A percentile compares a stretch with the other conserved stretches of the same genome.
phyloP scores from a whole-genome alignment of 2,888 invertebrate species.

The Eilema griseolum region DNA sequence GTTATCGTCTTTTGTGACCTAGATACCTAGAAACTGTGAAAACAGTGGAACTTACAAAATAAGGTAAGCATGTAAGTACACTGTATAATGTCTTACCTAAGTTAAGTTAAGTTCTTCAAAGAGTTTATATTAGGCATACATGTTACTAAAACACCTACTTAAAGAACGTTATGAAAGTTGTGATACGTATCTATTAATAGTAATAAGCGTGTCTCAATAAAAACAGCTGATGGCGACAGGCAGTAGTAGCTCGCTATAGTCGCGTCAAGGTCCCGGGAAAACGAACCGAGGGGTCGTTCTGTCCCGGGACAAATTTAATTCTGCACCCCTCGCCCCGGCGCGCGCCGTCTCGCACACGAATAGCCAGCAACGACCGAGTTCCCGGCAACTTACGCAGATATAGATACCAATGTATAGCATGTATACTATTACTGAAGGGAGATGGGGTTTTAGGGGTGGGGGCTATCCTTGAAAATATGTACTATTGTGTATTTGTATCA shows the following conservation, averaged over 20 bases:
- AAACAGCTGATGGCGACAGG: conserved; percentile 77
- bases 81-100: no score
- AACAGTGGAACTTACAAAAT: neutral
- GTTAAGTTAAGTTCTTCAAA: neutral
- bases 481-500: conserved; percentile 18
- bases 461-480: conserved; percentile 20
- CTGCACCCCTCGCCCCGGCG: conserved; percentile 40
- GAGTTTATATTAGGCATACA: neutral
- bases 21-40: neutral
- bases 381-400: conserved; percentile 20
- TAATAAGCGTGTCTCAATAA: conserved; percentile 36
- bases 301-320: conserved; percentile 56
- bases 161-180: neutral
- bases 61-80: neutral
- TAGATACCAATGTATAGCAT: conserved; percentile 3
- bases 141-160: neutral
- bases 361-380: conserved; percentile 19
- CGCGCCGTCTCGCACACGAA: conserved; percentile 33
- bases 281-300: conserved; percentile 34
- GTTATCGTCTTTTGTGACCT: no score
- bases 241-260: conserved; percentile 49
- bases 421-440: neutral
- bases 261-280: conserved; percentile 75
- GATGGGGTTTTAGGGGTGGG: conserved; percentile 1
- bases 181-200: conserved; percentile 12